A percentile compares a stretch with the other conserved stretches of the same genome.
Evolutionary conservation across 2,888 invertebrate genomes (phyloP).

Genomic region (Trissolcus japonicus): DNA sequence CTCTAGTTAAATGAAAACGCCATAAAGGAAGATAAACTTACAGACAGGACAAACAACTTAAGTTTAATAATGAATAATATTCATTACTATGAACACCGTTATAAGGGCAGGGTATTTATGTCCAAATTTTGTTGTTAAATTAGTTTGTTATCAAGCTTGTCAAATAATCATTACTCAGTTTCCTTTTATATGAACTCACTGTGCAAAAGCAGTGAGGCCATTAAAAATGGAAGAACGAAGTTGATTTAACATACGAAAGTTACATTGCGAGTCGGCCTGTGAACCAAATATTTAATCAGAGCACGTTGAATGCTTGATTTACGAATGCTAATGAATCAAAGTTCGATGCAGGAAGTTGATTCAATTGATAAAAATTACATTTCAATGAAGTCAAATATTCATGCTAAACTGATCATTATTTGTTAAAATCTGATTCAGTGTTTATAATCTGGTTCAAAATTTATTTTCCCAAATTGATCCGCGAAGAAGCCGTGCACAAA

Average conservation of each 20-base stretch:
- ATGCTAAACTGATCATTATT: no score
- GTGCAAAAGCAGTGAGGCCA: slow-evolving; percentile 22
- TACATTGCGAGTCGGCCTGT: slow-evolving; percentile 17
- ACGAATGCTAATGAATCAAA: slow-evolving; percentile 41
- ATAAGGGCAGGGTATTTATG: slow-evolving; percentile 19
- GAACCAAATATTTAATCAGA: slow-evolving; percentile 44
- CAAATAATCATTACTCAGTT: slow-evolving; percentile 47
- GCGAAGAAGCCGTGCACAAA: slow-evolving; percentile 3
- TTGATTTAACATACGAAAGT: slow-evolving; percentile 19
- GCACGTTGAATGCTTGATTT: slow-evolving; percentile 35
- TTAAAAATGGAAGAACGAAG: slow-evolving; percentile 21
- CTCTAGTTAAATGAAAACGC: slow-evolving; percentile 2
- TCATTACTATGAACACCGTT: slow-evolving; percentile 3
- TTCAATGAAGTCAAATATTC: no score
- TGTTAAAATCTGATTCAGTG: no score
- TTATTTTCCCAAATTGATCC: slow-evolving; percentile 3
- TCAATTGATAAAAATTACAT: background rate
- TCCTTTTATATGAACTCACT: slow-evolving; percentile 16
- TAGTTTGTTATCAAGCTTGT: slow-evolving; percentile 42
- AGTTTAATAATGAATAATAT: slow-evolving; percentile 28
- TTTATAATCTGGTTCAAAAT: background rate
- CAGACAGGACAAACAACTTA: slow-evolving; percentile 10
- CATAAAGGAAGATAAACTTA: slow-evolving; percentile 16
- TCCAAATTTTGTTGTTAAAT: slow-evolving; percentile 38
- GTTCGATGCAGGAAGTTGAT: slow-evolving; percentile 4